Base-by-base conservation (phyloP, 2,888 invertebrate species). In the Glyphotaelius pellucidus region DNA sequence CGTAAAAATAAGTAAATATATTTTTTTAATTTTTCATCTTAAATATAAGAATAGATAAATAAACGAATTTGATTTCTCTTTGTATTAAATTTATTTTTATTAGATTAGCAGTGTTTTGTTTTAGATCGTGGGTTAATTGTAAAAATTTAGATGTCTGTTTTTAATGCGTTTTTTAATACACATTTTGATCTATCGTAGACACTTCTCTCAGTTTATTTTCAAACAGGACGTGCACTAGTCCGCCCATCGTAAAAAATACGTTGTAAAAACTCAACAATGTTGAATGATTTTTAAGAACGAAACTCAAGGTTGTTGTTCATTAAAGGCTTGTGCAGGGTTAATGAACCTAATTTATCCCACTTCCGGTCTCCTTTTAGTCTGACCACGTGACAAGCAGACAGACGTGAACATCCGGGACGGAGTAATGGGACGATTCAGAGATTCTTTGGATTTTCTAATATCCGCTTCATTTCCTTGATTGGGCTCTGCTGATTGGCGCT, bases 311-410 rank as follows among this genome's bases (percentile, higher is more conserved):
- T 86, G 42, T 42, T 47, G 86, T 86, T 86, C 86, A 86, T 86
- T 86, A 86, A 86, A 88, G 67, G 14, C 79, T 79, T 12, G 25
- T 30, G 25, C 38, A 67, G 80, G 89, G 89, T 89, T 80, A 42
- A 89, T 42, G 89, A 89, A 89, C 89, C 42, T 30, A 32, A 67
- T 81, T 67, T 32, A 79, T 89, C 80, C 19, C 35, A 89, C 80
- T 89, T 89, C 89, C 89, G 80, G 80, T 89, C 86, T 86, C 86
- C 86, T 86, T 83, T 83, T 30, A 38, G 47, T 86, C 86, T 3
- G 42, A 80, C 89, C 89, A 89, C 89, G 89, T 89, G 89, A 89
- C 80, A 38, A 67, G 38, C 32, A 79, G 89, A 31, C 80, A 32
- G 35, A 67, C 30, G 35, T 42, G 38, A 38, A 42, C 38, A 35